These are phyloP conservation scores for Panulirus ornatus DNA, from an alignment of 1,140 invertebrate species.

Conservation along the genomic window DNA sequence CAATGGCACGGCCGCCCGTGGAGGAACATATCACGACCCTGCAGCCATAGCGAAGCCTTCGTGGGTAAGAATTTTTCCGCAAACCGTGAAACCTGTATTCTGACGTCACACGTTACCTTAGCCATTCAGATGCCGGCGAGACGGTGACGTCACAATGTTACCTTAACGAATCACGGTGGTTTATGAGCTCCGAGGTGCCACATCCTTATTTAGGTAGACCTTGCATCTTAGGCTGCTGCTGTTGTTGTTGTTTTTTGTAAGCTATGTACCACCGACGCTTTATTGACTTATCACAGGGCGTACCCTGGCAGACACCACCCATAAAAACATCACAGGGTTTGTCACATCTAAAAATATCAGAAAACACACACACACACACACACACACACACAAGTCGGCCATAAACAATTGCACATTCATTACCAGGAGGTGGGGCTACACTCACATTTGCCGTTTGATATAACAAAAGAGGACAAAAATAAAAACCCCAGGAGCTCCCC, in stretches of 20 bases:
- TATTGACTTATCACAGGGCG: neutral
- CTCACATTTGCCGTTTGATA: constrained; percentile 68
- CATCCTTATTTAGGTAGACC: constrained; percentile 11
- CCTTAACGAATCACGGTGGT: constrained; percentile 70
- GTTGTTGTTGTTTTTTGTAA: too few species aligned
- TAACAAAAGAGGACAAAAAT: constrained; percentile 63
- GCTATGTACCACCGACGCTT: too few species aligned
- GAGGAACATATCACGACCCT: too few species aligned
- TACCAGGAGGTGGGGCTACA: constrained; percentile 43
- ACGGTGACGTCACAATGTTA: constrained; percentile 68
- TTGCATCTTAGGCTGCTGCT: neutral
- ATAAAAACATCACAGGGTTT: neutral
- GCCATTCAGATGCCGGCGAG: constrained; percentile 42
- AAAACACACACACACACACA: constrained; percentile 21
- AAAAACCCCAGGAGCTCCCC: constrained; percentile 30
- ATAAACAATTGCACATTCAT: constrained; percentile 39
- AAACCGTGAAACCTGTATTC: constrained; percentile 47
- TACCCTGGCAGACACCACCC: neutral
- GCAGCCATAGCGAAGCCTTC: too few species aligned
- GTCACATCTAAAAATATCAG: neutral
- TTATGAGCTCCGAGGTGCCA: constrained; percentile 58
- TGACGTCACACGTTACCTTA: constrained; percentile 55
- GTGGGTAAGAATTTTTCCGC: constrained; percentile 43
- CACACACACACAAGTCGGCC: neutral
- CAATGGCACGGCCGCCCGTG: too few species aligned